phyloP scores from a whole-genome alignment of 2,888 invertebrate species.

The Phragmatobia fuliginosa region DNA sequence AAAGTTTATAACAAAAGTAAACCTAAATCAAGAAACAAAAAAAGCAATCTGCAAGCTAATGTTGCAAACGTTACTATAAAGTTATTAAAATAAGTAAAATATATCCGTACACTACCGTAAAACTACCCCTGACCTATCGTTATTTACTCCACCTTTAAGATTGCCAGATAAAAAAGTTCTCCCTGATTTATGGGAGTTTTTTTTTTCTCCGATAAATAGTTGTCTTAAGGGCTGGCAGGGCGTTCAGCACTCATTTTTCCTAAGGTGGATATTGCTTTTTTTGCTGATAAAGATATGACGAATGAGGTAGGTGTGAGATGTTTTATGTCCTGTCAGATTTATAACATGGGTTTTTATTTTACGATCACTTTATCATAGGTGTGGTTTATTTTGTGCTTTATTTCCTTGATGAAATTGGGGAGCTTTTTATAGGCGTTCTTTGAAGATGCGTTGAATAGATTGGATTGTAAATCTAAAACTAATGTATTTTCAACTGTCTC shows the following conservation, averaged over 20 bases:
- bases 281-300: conserved; percentile 82
- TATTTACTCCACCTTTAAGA: conserved; percentile 69
- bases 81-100: not conserved
- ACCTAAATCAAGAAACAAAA: not conserved
- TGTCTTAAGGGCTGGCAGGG: conserved; percentile 79
- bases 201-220: conserved; percentile 80
- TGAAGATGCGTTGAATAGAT: conserved; percentile 15
- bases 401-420: conserved; percentile 29
- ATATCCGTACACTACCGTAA: conserved; percentile 23
- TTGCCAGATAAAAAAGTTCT: conserved; percentile 76
- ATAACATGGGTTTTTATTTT: conserved; percentile 54
- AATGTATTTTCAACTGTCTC: no score
- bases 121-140: conserved; percentile 52
- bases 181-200: conserved; percentile 75
- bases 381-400: conserved; percentile 41
- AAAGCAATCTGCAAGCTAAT: not conserved
- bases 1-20: not conserved
- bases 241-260: conserved; percentile 75
- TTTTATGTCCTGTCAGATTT: conserved; percentile 61
- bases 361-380: conserved; percentile 63
- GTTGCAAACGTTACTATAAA: not conserved
- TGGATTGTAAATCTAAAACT: not conserved
- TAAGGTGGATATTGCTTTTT: conserved; percentile 79
- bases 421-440: conserved; percentile 7
- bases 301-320: conserved; percentile 71